Evolutionary conservation across 2,797 vertebrate genomes (phyloP).

Genomic region (Enteromius treurensis): DNA sequence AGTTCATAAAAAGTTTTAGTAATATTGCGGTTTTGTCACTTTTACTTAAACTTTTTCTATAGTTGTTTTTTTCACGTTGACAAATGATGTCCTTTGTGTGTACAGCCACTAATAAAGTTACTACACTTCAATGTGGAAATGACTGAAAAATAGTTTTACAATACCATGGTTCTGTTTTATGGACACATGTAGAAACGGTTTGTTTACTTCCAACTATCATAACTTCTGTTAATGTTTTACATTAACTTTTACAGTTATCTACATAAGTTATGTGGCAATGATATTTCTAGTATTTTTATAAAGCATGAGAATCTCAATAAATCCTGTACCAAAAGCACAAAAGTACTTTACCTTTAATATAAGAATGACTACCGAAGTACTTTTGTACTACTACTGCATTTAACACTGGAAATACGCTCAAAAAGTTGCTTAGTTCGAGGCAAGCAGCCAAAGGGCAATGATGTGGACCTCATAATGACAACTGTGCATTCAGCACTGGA

Average conservation of each 20-base stretch:
- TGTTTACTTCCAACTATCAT: background rate
- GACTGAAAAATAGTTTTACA: constrained; percentile 13
- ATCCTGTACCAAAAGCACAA: background rate
- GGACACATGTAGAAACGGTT: constrained; percentile 8
- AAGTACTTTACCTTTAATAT: background rate
- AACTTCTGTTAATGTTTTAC: background rate
- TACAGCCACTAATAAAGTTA: background rate
- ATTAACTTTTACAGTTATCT: background rate
- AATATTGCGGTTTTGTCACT: no score
- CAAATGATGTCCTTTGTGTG: background rate
- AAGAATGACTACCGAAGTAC: background rate
- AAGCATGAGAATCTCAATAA: no score
- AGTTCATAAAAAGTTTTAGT: background rate
- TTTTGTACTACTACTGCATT: background rate
- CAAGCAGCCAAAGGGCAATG: constrained; percentile 24
- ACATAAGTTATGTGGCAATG: background rate
- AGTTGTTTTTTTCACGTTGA: no score
- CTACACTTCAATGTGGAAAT: background rate
- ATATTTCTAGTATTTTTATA: background rate
- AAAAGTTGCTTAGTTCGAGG: background rate
- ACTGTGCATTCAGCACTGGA: constrained; percentile 26
- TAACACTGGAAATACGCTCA: background rate
- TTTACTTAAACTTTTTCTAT: no score
- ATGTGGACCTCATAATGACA: constrained; percentile 8
- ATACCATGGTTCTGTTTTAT: constrained; percentile 27